Base-by-base conservation (phyloP, 2,888 invertebrate species). In the Polydrusus cervinus region DNA sequence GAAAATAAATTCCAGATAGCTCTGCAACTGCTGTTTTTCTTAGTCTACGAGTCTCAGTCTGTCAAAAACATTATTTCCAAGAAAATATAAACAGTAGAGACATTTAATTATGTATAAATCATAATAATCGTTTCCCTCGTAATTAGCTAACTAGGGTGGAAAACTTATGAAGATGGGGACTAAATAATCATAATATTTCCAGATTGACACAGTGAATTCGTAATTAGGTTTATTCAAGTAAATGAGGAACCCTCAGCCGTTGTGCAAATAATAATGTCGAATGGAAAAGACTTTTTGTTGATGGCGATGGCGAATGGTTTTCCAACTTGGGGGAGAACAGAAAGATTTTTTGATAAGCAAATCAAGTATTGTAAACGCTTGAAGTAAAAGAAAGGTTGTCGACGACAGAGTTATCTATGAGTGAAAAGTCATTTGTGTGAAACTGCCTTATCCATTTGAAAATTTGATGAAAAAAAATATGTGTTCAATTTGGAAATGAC, bases 221-320 rank as follows among this genome's bases (percentile, higher is more conserved):
- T 75, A 75, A 75, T 75, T 75, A 70, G 70, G 70, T 75, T 75
- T 74, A 34, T 74, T 70, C 65, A 60, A 70, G 60, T 65, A 74
- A 74, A 65, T 55, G 66, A 51, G 65, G 60, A 61, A 70, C 62
- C 62, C 70, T 72, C 61, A 72, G 49, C 60, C 65, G 34, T 55
- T 66, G 14, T 20, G 40, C 72, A 72, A 72, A 72, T 51, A 65
- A 66, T 60, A 57, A 66, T 71, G 66, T 60, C 34, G 53, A 72
- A 55, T 60, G 45, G 66, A 60, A 38, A 57, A 13, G 25, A 10
- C 40, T 40, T 61, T 73, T 73, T 73, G 61, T 68, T 55, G 53
- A n/a, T 34, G 16, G 18, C 25, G 53, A n/a, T 34, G 16, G 18
- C 25, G 16, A 20, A 38, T 20, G 45, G 30, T 16, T n/a, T 60